Evolutionary conservation across 2,888 invertebrate species (phyloP), one percentile per base, ranked within the genome.

Genomic region (Drosophila austrosaltans): DNA sequence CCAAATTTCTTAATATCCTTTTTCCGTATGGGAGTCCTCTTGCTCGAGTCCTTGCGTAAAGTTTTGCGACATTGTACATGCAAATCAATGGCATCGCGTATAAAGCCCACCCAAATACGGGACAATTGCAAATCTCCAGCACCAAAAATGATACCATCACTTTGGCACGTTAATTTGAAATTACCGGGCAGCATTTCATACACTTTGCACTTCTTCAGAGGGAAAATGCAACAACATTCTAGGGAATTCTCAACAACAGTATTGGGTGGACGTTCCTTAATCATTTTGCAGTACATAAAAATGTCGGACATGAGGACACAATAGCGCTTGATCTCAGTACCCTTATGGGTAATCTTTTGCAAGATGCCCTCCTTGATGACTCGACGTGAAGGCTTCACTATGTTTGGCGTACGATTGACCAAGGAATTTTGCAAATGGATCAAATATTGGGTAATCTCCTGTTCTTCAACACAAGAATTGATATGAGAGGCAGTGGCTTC

Each of bases 291-390:
- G 86, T 96, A 96, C 90, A 96, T 93, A 54, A 96, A 93, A 80
- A 95, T 95, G 86, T 96, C 96, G 16, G 94, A 95, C 92, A 96
- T 94, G 16, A 96, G 93, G 75, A 96, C 94, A 73, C 96, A 95
- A 89, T 95, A 95, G 6, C 95, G 92, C 79, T 94, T 94, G 66
- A 94, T 92, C 88, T 91, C 90, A 63, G 92, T 91, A 4, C 93
- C 93, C 74, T 92, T 92, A 44, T 93, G 90, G 0, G 93, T 93
- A 44, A 95, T 94, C 92, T 95, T 93, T 86, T 93, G 93, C 1
- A 95, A 91, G 42, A 93, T 89, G 10, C 95, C 95, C 90, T 96
- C 95, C 87, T 95, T 95, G 63, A 96, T 93, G 57, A 96, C 93
- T 75, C 94, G 94, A n/a, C 96, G 93, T 7, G 92, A 92, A 0